Conservation (phyloP, 1,140 invertebrate genomes). For the Drosophila triauraria region DNA sequence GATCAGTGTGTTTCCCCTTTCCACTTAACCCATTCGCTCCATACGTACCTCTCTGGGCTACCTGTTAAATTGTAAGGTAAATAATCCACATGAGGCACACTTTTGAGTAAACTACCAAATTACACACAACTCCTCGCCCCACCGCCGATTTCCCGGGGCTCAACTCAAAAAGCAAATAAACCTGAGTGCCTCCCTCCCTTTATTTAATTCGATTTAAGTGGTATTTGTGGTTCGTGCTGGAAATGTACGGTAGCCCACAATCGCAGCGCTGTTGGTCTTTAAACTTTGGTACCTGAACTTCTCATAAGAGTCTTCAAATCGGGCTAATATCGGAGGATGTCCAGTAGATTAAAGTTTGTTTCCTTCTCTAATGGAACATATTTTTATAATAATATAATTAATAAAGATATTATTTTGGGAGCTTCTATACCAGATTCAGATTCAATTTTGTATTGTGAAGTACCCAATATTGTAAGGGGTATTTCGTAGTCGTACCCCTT, state of each 20-base stretch:
- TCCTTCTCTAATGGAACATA: background rate
- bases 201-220: conserved; percentile 50
- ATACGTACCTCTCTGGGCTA: conserved; percentile 44
- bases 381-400: background rate
- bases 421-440: no score
- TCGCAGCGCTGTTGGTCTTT: background rate
- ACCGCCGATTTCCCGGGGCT: conserved; percentile 13
- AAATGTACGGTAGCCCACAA: conserved; percentile 6
- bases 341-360: background rate
- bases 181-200: conserved; percentile 43
- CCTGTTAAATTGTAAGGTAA: conserved; percentile 74
- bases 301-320: background rate
- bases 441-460: no score
- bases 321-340: background rate
- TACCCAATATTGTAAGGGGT: background rate
- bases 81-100: conserved; percentile 66
- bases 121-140: conserved; percentile 40
- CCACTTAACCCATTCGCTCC: background rate
- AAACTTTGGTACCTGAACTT: conserved; percentile 9
- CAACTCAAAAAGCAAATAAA: conserved; percentile 64
- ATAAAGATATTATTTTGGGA: background rate
- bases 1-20: conserved; percentile 14
- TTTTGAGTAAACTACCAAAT: conserved; percentile 66
- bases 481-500: conserved; percentile 21
- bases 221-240: conserved; percentile 39